Percentiles rank a stretch among this genome's conserved stretches.
phyloP scores from a whole-genome alignment of 1,140 invertebrate species.

The Drosophila kohkoa region DNA sequence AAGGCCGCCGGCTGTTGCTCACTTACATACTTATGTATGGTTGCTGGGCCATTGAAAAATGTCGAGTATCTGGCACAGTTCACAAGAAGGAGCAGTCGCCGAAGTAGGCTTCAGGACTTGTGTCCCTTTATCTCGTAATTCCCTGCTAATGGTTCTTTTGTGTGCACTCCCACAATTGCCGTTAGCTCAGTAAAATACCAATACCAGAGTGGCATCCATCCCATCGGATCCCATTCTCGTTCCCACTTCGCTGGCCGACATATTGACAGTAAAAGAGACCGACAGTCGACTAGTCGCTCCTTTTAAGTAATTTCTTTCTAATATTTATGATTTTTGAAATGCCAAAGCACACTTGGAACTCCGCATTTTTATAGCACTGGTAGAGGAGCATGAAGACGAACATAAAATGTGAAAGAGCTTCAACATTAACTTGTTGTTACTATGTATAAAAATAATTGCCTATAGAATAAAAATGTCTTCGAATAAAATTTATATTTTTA shows the following conservation, averaged over 20 bases:
- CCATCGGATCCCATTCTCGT: too few species aligned
- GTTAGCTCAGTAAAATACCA: conserved; percentile 57
- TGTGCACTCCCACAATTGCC: conserved; percentile 69
- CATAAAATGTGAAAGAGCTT: background rate
- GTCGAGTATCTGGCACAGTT: conserved; percentile 67
- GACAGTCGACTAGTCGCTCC: conserved; percentile 44
- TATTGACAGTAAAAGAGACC: background rate
- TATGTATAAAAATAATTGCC: too few species aligned
- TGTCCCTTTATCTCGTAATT: conserved; percentile 70
- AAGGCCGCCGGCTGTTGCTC: conserved; percentile 64
- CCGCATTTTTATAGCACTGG: conserved; percentile 49
- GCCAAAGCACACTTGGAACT: conserved; percentile 56
- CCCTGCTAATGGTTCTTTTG: conserved; percentile 81
- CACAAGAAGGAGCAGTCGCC: conserved; percentile 30
- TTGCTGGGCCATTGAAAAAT: conserved; percentile 69
- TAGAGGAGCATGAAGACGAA: background rate
- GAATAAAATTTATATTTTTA: too few species aligned
- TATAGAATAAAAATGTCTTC: too few species aligned
- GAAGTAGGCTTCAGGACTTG: conserved; percentile 17
- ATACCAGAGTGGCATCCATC: conserved; percentile 30
- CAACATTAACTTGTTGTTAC: too few species aligned
- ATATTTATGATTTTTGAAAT: conserved; percentile 81
- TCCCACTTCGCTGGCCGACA: background rate
- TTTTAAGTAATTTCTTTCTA: conserved; percentile 72
- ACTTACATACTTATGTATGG: conserved; percentile 25